Evolutionary conservation across 2,113 vertebrate species (phyloP).

Genomic region (Corynorhinus townsendii): DNA sequence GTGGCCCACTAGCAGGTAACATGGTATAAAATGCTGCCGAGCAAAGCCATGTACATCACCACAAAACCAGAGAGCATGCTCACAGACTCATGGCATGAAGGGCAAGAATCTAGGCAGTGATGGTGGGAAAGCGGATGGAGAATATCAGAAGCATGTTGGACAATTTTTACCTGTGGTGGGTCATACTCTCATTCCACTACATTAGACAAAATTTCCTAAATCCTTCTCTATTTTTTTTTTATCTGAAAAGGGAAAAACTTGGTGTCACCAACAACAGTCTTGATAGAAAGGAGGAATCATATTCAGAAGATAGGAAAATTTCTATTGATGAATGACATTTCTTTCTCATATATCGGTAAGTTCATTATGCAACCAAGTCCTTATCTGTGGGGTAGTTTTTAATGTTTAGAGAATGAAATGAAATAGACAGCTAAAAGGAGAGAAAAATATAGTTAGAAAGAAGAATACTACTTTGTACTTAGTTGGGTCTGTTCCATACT

Average conservation of each 20-base stretch:
- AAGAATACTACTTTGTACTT: not conserved
- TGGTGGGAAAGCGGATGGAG: not conserved
- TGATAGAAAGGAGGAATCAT: not conserved
- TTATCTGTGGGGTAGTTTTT: not conserved
- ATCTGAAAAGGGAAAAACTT: not conserved
- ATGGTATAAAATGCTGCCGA: not conserved
- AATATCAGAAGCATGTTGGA: not conserved
- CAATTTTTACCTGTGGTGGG: not conserved
- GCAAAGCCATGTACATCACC: not conserved
- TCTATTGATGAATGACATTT: not conserved
- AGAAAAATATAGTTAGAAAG: not conserved
- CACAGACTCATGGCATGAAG: not conserved
- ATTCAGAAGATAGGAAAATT: not conserved
- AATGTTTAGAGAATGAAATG: constrained; percentile 25
- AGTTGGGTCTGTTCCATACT: not conserved
- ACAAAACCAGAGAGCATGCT: not conserved
- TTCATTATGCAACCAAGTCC: not conserved
- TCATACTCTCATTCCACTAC: too few species aligned
- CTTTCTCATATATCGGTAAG: not conserved
- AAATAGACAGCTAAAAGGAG: not conserved
- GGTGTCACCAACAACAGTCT: not conserved
- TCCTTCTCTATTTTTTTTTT: not conserved
- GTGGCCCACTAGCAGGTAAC: not conserved
- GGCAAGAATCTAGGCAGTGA: not conserved
- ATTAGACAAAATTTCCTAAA: not conserved